Evolutionary conservation across 1,140 invertebrate genomes (phyloP), one percentile per base, ranked within the genome.

Genomic region (Rhynchophorus ferrugineus): DNA sequence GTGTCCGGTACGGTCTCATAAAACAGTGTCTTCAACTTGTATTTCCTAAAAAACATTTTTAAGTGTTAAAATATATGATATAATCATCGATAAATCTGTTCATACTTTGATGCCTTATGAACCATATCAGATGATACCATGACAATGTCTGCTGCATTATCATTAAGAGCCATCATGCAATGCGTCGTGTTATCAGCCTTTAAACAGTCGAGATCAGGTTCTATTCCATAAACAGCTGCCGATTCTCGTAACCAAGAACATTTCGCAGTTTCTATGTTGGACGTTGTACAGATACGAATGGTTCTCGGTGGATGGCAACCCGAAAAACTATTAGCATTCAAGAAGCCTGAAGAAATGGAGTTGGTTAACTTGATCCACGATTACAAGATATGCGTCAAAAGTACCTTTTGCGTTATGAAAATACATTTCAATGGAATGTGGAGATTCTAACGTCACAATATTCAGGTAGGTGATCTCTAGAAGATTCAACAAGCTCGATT

Each of bases 201-300:
- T 0, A 79, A 61, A 57, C 88, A 91, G 29, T 81, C 77, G 8
- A 91, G 70, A n/a, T 78, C 74, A 0, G 87, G 87, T 49, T 82
- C 75, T 0, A 90, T 70, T 1, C 85, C 84, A 59, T 84, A 80
- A 1, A 83, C 80, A 2, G 77, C 70, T 0, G 82, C 77, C 0
- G 81, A 81, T 60, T 85, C 80, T 55, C 78, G 75, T 57, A 90
- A 61, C 80, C 82, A 85, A 7, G 78, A 73, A 61, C 89, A 91
- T 60, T 91, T 90, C 21, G 77, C 74, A 22, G 78, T 75, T 51
- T 84, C 82, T 1, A 82, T 62, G 29, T 80, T 74, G 0, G 81
- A 81, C 0, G 76, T 76, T 0, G 82, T 82, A 57, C 83, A 87
- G 35, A 83, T 70, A 49, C 61, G 21, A 24, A 77, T 62, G n/a